Percentiles rank a stretch among this genome's conserved stretches.
Conservation (phyloP, 2,113 vertebrate genomes). For the Tupaia tana region DNA sequence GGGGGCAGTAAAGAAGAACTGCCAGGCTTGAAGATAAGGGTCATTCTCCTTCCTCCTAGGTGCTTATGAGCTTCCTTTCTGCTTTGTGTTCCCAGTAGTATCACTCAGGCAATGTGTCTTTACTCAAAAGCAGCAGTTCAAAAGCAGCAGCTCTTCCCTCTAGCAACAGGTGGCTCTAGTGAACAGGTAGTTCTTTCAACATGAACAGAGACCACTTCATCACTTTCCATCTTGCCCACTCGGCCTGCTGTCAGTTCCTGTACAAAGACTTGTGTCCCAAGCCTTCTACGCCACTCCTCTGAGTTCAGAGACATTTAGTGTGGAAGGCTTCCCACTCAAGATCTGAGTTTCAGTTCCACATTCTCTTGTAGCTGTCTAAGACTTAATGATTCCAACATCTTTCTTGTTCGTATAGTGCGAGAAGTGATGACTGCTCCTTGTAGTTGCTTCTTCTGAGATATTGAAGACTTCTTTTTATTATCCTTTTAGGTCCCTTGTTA, state of each 20-base stretch:
- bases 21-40: background rate
- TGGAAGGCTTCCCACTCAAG: background rate
- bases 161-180: background rate
- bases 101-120: background rate
- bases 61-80: background rate
- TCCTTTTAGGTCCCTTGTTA: background rate
- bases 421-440: background rate
- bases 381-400: background rate
- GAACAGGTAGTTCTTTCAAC: background rate
- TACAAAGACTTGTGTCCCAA: background rate
- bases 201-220: background rate
- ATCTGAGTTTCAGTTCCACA: background rate
- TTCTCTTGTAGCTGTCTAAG: background rate
- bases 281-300: background rate
- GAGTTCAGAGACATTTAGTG: background rate
- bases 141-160: no score
- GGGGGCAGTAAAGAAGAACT: background rate
- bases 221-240: background rate
- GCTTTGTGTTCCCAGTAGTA: background rate
- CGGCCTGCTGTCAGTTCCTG: background rate
- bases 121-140: background rate
- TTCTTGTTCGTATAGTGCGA: background rate
- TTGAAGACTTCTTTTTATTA: background rate
- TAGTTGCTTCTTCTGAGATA: background rate
- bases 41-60: background rate